A percentile compares a stretch with the other conserved stretches of the same genome.
phyloP scores from a whole-genome alignment of 1,140 invertebrate species.

The Ylistrum balloti region DNA sequence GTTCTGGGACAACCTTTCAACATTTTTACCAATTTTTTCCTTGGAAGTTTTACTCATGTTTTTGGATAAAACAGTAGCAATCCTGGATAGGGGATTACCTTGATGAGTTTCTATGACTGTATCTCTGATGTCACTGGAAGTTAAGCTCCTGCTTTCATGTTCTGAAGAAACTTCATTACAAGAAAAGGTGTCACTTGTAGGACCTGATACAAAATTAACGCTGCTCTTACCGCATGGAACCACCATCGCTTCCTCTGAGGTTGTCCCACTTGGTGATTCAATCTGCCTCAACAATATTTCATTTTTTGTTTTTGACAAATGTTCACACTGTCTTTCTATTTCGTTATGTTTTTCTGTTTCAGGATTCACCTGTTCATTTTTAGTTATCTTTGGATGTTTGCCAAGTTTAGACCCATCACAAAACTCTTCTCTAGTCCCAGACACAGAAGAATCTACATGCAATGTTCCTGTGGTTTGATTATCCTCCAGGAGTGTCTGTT shows the following conservation, averaged over 20 bases:
- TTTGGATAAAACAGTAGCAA: conserved; percentile 18
- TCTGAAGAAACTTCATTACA: neutral
- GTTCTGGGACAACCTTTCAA: neutral
- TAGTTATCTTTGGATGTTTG: neutral
- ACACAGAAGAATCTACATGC: neutral
- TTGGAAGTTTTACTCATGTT: neutral
- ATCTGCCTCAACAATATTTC: neutral
- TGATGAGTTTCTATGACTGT: neutral
- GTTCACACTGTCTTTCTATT: neutral
- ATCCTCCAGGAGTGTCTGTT: neutral
- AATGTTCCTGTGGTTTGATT: neutral
- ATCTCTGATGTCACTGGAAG: neutral
- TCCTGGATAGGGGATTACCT: neutral
- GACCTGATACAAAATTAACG: neutral
- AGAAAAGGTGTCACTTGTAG: neutral
- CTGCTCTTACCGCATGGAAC: too few species aligned
- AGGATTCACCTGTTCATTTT: neutral
- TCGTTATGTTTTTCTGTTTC: neutral
- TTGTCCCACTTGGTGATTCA: neutral
- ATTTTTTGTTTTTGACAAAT: neutral
- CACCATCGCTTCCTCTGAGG: too few species aligned
- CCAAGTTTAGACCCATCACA: neutral
- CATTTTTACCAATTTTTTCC: conserved; percentile 20
- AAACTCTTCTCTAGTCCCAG: neutral
- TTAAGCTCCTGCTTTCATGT: neutral